Conservation (phyloP, 30 jellyfish, hydroid and myxozoan species). For the Nemopilema nomurai region DNA sequence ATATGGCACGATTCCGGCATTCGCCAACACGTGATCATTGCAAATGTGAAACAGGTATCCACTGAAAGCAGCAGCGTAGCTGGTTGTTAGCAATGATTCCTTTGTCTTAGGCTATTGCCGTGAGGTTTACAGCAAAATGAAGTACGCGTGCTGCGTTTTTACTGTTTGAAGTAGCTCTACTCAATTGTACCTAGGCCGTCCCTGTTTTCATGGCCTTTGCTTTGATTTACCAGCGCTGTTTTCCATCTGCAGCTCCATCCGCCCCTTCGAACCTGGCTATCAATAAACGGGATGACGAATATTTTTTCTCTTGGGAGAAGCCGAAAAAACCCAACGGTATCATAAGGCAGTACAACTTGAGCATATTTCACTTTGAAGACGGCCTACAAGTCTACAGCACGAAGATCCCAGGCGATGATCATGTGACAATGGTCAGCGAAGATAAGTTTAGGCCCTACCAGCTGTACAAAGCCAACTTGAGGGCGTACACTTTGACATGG, state of each 20-base stretch:
- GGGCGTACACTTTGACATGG: constrained; percentile 18
- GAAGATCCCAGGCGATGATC: neutral
- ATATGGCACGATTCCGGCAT: too few relatives aligned
- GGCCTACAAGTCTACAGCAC: neutral
- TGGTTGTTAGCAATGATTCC: too few relatives aligned
- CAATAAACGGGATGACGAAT: neutral
- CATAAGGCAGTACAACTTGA: constrained; percentile 31
- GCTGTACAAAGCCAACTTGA: constrained; percentile 9
- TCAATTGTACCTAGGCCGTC: too few relatives aligned
- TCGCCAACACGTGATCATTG: too few relatives aligned
- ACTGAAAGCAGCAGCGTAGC: too few relatives aligned
- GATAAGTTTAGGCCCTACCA: constrained; percentile 25
- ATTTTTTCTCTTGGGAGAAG: constrained; percentile 47
- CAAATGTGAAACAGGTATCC: too few relatives aligned
- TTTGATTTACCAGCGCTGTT: too few relatives aligned
- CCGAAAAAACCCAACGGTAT: constrained; percentile 73
- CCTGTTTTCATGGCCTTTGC: too few relatives aligned
- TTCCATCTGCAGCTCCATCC: constrained; percentile 42
- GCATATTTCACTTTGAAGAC: neutral
- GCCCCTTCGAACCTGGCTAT: constrained; percentile 34
- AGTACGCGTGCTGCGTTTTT: too few relatives aligned
- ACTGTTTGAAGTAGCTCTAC: too few relatives aligned
- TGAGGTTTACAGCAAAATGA: too few relatives aligned
- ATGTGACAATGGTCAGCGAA: neutral
- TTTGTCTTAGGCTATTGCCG: too few relatives aligned